Evolutionary conservation across 2,888 invertebrate species (phyloP).

Genomic region (Dermolepida albohirtum): DNA sequence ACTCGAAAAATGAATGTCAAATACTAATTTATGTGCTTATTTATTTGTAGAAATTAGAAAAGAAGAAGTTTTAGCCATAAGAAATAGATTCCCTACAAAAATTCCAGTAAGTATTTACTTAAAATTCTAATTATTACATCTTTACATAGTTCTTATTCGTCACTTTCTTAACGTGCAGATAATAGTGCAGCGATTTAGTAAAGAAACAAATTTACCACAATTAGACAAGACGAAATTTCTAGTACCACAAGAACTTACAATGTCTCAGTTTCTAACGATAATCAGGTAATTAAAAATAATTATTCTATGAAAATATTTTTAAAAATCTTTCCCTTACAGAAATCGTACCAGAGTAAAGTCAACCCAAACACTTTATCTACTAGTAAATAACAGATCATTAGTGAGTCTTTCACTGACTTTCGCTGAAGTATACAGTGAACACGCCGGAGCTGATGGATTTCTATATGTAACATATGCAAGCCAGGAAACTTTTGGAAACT

Average conservation of each 20-base stretch:
- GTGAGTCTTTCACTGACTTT: constrained; percentile 84
- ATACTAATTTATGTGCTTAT: no score
- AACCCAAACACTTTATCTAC: constrained; percentile 82
- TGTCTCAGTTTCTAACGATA: constrained; percentile 89
- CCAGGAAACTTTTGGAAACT: constrained; percentile 85
- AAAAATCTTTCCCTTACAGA: constrained; percentile 53
- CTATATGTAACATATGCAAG: constrained; percentile 91
- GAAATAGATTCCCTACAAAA: constrained; percentile 83
- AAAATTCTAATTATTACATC: not conserved
- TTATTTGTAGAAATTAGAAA: constrained; percentile 73
- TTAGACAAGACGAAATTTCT: constrained; percentile 89
- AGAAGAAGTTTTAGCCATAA: constrained; percentile 83
- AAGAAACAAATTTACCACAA: constrained; percentile 80
- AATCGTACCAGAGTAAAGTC: constrained; percentile 71
- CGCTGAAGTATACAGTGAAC: constrained; percentile 82
- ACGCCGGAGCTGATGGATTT: constrained; percentile 86
- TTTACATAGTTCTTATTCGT: constrained; percentile 38
- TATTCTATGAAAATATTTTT: not conserved
- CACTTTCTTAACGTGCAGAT: constrained; percentile 69
- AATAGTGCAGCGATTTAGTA: constrained; percentile 84
- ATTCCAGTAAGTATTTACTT: constrained; percentile 75
- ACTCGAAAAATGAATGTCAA: no score
- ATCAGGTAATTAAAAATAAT: constrained; percentile 74
- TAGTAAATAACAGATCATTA: constrained; percentile 86
- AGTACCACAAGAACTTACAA: constrained; percentile 89